Evolutionary conservation across 1,140 invertebrate species (phyloP).

Genomic region (Anthonomus grandis): DNA sequence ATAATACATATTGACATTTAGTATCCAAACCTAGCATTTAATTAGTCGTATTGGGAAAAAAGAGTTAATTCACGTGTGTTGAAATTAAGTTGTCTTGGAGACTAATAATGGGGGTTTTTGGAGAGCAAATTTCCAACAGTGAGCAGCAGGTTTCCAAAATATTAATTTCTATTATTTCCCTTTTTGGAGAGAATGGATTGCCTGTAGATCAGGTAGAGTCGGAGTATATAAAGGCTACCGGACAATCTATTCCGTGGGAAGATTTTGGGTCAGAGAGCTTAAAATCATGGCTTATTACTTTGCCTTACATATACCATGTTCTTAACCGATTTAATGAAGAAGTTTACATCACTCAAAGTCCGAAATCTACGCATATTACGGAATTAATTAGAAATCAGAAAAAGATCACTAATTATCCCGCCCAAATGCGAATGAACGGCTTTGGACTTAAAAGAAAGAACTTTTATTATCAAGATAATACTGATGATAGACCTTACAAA

Average conservation of each 20-base stretch:
- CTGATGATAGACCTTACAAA: slow-evolving; percentile 1
- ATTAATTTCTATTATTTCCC: slow-evolving; percentile 27
- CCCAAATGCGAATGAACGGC: not conserved
- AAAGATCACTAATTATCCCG: not conserved
- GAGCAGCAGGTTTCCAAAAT: slow-evolving; percentile 28
- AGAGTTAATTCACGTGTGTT: not conserved
- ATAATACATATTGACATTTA: too few species aligned
- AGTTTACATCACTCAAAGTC: slow-evolving; percentile 29
- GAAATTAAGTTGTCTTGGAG: too few species aligned
- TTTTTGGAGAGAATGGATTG: slow-evolving; percentile 29
- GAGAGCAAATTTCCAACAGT: slow-evolving; percentile 19
- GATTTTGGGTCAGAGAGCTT: slow-evolving; percentile 29
- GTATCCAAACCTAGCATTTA: too few species aligned
- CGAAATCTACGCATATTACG: slow-evolving; percentile 31
- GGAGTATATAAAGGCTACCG: slow-evolving; percentile 27
- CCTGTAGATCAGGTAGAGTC: slow-evolving; percentile 24
- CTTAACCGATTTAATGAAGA: slow-evolving; percentile 24
- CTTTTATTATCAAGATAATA: not conserved
- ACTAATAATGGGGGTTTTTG: slow-evolving; percentile 16
- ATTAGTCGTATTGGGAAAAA: too few species aligned
- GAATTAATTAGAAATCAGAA: slow-evolving; percentile 30
- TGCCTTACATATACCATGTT: slow-evolving; percentile 33
- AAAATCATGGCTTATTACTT: slow-evolving; percentile 27
- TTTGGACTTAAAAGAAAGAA: not conserved
- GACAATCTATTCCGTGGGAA: slow-evolving; percentile 30